Conservation (phyloP, 2,888 invertebrate genomes). For the Acronicta alni region DNA sequence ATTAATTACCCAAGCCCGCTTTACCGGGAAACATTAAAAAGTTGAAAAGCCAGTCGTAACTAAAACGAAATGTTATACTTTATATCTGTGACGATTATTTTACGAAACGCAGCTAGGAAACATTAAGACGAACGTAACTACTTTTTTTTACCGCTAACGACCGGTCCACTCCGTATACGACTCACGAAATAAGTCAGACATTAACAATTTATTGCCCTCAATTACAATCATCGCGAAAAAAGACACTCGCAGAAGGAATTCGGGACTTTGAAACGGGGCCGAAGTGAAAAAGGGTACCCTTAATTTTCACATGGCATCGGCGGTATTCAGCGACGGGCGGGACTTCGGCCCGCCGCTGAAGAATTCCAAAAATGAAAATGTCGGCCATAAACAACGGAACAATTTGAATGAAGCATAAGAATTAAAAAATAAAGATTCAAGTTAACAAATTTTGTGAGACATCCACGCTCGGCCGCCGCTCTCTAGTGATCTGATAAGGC, state of each 20-base stretch:
- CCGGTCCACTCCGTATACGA: conserved; percentile 68
- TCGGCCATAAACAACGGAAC: conserved; percentile 87
- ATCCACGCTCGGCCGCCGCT: conserved; percentile 62
- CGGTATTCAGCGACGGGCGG: conserved; percentile 75
- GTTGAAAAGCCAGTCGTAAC: conserved; percentile 71
- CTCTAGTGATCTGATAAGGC: conserved; percentile 81
- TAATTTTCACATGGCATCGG: conserved; percentile 86
- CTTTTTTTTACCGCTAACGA: conserved; percentile 78
- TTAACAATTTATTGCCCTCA: conserved; percentile 85
- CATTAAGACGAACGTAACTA: conserved; percentile 75
- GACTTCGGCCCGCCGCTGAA: conserved; percentile 62
- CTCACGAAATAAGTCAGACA: conserved; percentile 78
- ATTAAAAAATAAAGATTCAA: conserved; percentile 80
- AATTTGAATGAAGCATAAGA: conserved; percentile 86
- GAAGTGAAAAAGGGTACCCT: conserved; percentile 83
- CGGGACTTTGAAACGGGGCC: conserved; percentile 77
- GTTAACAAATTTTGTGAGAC: conserved; percentile 85
- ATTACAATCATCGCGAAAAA: conserved; percentile 86
- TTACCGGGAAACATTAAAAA: conserved; percentile 81
- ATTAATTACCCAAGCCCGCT: conserved; percentile 75
- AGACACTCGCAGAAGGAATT: conserved; percentile 77
- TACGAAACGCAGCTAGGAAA: conserved; percentile 73
- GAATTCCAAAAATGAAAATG: conserved; percentile 89
- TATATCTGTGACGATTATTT: conserved; percentile 72
- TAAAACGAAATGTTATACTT: conserved; percentile 72